Evolutionary conservation across 2,888 invertebrate species (phyloP).

Genomic region (Nomada goodeniana): DNA sequence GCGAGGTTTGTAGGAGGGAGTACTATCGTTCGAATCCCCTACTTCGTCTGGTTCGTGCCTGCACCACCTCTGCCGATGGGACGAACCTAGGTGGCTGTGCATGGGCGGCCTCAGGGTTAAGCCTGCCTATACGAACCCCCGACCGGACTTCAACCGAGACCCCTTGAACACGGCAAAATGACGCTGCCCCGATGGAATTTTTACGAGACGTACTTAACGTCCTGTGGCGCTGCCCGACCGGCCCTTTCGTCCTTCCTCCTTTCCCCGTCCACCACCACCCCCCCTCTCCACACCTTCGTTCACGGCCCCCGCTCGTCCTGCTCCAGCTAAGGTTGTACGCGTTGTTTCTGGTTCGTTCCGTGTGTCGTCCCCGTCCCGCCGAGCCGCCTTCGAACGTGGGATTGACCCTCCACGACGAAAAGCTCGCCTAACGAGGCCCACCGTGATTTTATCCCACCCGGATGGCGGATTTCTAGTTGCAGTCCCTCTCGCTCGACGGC

Average conservation of each 20-base stretch:
- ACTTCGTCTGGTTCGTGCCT: conserved; percentile 9
- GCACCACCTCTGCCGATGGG: conserved; percentile 80
- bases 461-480: conserved; percentile 50
- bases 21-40: conserved; percentile 42
- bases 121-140: conserved; percentile 60
- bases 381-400: conserved; percentile 49
- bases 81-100: conserved; percentile 81
- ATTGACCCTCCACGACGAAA: conserved; percentile 71
- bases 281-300: background rate
- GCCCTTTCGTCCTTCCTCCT: conserved; percentile 55
- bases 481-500: background rate
- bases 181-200: conserved; percentile 82
- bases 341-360: background rate
- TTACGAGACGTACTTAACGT: conserved; percentile 84
- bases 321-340: background rate
- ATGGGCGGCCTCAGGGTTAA: conserved; percentile 55
- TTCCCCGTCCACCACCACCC: too few relatives aligned
- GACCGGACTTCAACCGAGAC: conserved; percentile 72
- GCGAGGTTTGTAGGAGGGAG: conserved; percentile 70
- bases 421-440: conserved; percentile 70
- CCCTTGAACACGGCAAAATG: conserved; percentile 78
- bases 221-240: conserved; percentile 64
- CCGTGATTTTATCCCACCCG: conserved; percentile 69
- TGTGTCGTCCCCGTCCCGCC: background rate
- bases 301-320: background rate